Evolutionary conservation across 1,140 invertebrate species (phyloP).

Genomic region (Scaptomyza graminum): DNA sequence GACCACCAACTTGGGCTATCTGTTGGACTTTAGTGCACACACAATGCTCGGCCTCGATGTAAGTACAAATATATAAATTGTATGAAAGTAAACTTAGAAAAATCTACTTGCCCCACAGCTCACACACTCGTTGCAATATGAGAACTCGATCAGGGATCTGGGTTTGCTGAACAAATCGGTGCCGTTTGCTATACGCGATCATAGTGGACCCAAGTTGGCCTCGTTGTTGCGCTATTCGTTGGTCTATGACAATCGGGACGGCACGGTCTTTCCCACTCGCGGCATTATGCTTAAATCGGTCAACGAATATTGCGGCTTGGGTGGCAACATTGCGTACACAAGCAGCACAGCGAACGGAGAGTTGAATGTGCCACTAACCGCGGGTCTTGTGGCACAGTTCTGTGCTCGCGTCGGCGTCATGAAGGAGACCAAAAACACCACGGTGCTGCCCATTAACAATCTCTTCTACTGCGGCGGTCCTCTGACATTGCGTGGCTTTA

Average conservation of each 20-base stretch:
- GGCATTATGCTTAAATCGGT: conserved; percentile 73
- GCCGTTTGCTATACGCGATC: conserved; percentile 77
- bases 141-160: conserved; percentile 75
- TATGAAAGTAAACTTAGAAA: too few relatives aligned
- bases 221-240: conserved; percentile 78
- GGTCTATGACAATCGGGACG: conserved; percentile 74
- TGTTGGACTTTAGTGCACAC: conserved; percentile 70
- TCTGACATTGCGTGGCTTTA: conserved; percentile 74
- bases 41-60: conserved; percentile 73
- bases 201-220: conserved; percentile 78
- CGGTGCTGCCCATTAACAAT: conserved; percentile 71
- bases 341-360: conserved; percentile 78
- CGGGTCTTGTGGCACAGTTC: conserved; percentile 72
- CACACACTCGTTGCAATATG: conserved; percentile 81
- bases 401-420: conserved; percentile 74
- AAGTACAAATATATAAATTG: conserved; percentile 9
- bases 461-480: conserved; percentile 82
- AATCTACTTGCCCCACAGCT: conserved; percentile 37
- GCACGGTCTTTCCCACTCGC: conserved; percentile 73
- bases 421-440: conserved; percentile 67
- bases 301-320: conserved; percentile 78
- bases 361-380: conserved; percentile 74
- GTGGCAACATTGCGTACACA: conserved; percentile 75
- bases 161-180: conserved; percentile 66
- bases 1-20: conserved; percentile 69